Evolutionary conservation across 2,797 vertebrate genomes (phyloP), one percentile per base, ranked within the genome.

Genomic region (Pangasius krempfi): DNA sequence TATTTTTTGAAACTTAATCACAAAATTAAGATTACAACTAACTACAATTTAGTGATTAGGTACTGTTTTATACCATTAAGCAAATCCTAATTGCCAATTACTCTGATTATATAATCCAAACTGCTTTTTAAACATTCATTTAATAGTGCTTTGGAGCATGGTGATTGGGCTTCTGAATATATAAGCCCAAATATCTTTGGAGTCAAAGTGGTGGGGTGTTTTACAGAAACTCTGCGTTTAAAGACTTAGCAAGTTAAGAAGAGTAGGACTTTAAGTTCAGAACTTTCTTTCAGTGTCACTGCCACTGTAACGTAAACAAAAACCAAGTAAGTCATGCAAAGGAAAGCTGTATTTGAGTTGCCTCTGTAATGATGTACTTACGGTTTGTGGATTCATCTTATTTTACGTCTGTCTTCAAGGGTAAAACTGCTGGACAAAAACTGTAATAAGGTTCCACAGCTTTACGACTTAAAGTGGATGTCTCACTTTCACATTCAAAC

Each of bases 51-150:
- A 72, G 90, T 58, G 84, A 89, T 88, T 90, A 86, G 66, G 88
- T 87, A 88, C 76, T 89, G 92, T 94, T 95, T 95, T 93, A 90
- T 91, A 95, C 94, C 96, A 95, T 96, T 95, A 95, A 93, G 92
- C 93, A 95, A 96, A 95, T 95, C 95, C 95, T 96, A 96, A 96
- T 95, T 95, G 95, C 87, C 95, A 95, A 95, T 96, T 96, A 95
- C 92, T 94, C 94, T 95, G 93, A 95, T 96, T 84, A 95, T 95
- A 94, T 95, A 96, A 96, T 96, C 94, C 94, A 79, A 94, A 94
- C 95, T 92, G 84, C 90, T 94, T 92, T 94, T 95, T 93, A 94
- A 94, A 94, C 94, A 94, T 93, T 96, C 93, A 96, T 96, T 96
- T 96, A 95, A 94, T 95, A 94, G 95, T 90, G 91, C 94, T 93